Evolutionary conservation across 2,113 vertebrate genomes (phyloP), one percentile per base, ranked within the genome.

Genomic region (Empidonax alnorum): DNA sequence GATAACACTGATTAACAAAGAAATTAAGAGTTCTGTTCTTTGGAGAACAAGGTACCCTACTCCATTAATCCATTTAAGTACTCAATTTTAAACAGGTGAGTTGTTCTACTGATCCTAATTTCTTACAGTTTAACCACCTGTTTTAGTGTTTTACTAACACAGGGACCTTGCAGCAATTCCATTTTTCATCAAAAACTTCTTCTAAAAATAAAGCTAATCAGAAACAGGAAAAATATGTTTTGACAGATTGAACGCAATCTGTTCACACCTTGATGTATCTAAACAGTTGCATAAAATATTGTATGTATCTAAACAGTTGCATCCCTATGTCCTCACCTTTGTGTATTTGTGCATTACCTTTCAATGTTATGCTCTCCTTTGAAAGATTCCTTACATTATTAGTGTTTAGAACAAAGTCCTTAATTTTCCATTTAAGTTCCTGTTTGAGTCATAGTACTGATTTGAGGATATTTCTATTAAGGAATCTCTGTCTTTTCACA

Each of bases 11-110:
- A 93, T 91, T 89, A 87, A 93, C 81, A 85, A 89, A 89, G 84
- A 89, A 90, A 95, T 93, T 75, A 94, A 75, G 56, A 78, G 37
- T 90, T 94, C 44, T 94, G 22, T 49, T 92, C 66, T 89, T 84
- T 72, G 69, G 49, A 89, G 68, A 96, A 87, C 66, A 68, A 75
- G 49, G 61, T 44, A 92, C 30, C 17, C 33, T 42, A 61, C 35
- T 81, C 56, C 20, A 75, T 76, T 73, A 74, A 81, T 87, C 47
- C 62, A 33, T 55, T 87, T 84, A 93, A 86, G 35, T 74, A 89
- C 69, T 87, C 44, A 87, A 27, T 44, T 63, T 86, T 66, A 80
- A 93, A 63, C 22, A 84, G n/a, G 25, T 75, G 35, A 91, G 31
- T 72, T 7, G 3, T 69, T 78, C 66, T 75, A 65, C 31, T 78